Evolutionary conservation across 2,888 invertebrate genomes (phyloP), one percentile per base, ranked within the genome.

Genomic region (Colostygia pectinataria): DNA sequence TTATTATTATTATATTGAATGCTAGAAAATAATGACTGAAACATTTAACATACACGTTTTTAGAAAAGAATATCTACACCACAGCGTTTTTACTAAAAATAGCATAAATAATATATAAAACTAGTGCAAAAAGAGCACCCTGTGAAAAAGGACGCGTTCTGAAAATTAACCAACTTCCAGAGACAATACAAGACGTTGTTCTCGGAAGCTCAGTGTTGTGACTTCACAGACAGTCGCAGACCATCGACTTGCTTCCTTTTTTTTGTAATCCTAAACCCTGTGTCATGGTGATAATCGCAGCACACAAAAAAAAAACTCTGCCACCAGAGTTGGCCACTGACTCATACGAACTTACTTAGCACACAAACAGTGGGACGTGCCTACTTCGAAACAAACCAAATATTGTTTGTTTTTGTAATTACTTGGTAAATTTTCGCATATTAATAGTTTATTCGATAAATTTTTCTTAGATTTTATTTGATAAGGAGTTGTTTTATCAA

Each of bases 181-280:
- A 76, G 69, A 76, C 75, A 80, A 80, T 72, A 60, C 56, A 52
- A 53, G 45, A 53, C 58, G 10, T 42, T 57, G 54, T 83, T 83
- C 83, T 66, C 31, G 73, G 82, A 82, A 83, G 71, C 70, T 66
- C 60, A 70, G 71, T 77, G 76, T 81, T 80, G 74, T 77, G 77
- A 77, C 77, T 77, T 61, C 40, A 57, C 61, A 53, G 68, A 66
- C 65, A n/a, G n/a, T n/a, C 66, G 54, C 48, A 45, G 46, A 53
- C 57, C 63, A 66, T 64, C 56, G 4, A 4, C 4, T 32, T 38
- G n/a, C n/a, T 42, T 36, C 9, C 55, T 68, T 60, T 64, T 63
- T 57, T 47, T 66, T 36, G 42, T 13, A 4, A 48, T 55, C 55
- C 62, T 53, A 49, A 43, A 52, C 59, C 68, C 61, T 71, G 71